These are phyloP conservation scores for Anas capensis DNA, from an alignment of 2,797 vertebrate species.

Conservation along the genomic window DNA sequence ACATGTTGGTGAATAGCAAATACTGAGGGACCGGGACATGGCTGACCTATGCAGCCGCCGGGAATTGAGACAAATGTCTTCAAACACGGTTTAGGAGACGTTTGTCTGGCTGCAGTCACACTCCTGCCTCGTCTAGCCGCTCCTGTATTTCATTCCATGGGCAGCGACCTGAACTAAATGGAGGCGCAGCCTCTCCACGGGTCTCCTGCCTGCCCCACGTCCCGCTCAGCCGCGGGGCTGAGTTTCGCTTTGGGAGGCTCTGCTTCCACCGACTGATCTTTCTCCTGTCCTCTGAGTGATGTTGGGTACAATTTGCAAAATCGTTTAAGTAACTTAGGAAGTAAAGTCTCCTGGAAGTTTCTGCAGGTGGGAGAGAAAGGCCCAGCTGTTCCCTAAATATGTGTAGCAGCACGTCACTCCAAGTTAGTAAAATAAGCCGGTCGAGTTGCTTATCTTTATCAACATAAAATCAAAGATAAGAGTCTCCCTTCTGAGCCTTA, in stretches of 20 bases:
- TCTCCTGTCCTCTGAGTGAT: rapidly evolving
- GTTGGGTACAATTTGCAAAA: not conserved
- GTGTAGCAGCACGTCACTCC: no score
- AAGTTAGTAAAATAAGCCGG: not conserved
- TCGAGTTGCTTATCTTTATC: not conserved
- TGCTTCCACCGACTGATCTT: no score
- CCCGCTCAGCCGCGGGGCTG: rapidly evolving
- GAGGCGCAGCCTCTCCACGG: rapidly evolving
- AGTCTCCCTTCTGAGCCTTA: not conserved
- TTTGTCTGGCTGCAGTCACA: not conserved
- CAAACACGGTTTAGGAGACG: not conserved
- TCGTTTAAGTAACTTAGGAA: not conserved
- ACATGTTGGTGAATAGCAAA: not conserved
- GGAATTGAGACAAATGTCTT: not conserved
- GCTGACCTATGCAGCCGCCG: rapidly evolving
- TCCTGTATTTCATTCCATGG: no score
- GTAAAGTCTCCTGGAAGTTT: not conserved
- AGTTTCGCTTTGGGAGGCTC: rapidly evolving
- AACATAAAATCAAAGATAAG: not conserved
- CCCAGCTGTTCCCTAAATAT: rapidly evolving
- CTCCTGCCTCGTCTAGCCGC: rapidly evolving
- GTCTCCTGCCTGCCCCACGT: not conserved
- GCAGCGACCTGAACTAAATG: not conserved
- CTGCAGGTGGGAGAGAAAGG: not conserved
- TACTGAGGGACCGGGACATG: rapidly evolving